phyloP scores from a whole-genome alignment of 2,888 invertebrate genomes.

The Thecocarcelia acutangulata region DNA sequence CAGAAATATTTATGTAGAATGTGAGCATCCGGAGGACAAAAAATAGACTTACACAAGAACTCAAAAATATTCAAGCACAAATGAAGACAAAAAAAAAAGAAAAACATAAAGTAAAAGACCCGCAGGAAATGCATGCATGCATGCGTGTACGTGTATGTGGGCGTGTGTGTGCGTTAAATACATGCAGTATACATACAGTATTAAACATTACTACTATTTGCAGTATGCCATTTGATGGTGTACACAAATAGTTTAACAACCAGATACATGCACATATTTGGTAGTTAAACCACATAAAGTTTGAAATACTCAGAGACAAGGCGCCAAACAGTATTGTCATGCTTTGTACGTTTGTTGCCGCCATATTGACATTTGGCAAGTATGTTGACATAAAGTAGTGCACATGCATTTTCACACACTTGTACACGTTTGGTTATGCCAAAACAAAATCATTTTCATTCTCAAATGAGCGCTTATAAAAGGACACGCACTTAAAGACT shows the following conservation, averaged over 20 bases:
- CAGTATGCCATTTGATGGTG: constrained; percentile 58
- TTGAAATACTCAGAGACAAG: constrained; percentile 66
- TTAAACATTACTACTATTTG: constrained; percentile 30
- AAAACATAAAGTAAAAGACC: constrained; percentile 7
- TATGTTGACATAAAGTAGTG: constrained; percentile 46
- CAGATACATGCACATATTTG: constrained; percentile 59
- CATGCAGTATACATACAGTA: constrained; percentile 38
- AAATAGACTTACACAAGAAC: not conserved
- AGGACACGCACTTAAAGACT: constrained; percentile 63
- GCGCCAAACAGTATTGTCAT: constrained; percentile 67
- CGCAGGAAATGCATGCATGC: not conserved
- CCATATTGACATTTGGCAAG: constrained; percentile 66
- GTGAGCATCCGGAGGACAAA: constrained; percentile 17
- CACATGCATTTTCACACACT: constrained; percentile 4
- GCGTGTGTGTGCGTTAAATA: constrained; percentile 13
- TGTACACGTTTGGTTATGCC: constrained; percentile 16
- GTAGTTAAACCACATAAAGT: constrained; percentile 63
- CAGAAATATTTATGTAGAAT: constrained; percentile 77
- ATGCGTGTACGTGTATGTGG: constrained; percentile 25
- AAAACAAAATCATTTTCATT: constrained; percentile 42
- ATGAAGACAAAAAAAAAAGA: constrained; percentile 18
- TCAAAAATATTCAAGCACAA: not conserved
- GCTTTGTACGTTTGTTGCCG: constrained; percentile 68
- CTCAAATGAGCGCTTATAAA: constrained; percentile 38
- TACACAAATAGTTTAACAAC: constrained; percentile 55